A percentile compares a stretch with the other conserved stretches of the same genome.
phyloP scores from a whole-genome alignment of 92 coral and sea anemone genomes.

The Palythoa grandiflora region DNA sequence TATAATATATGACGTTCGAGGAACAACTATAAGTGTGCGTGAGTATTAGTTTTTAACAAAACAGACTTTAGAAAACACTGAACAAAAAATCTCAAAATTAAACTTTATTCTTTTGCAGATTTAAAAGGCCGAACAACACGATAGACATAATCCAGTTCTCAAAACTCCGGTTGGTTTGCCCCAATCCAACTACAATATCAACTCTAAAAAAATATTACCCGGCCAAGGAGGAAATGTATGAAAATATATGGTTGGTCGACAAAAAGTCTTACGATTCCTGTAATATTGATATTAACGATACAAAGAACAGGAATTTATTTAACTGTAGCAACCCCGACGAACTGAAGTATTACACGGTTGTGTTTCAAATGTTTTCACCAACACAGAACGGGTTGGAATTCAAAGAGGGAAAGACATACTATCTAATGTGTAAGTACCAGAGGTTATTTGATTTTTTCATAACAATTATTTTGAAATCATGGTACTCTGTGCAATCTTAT shows the following conservation, averaged over 20 bases:
- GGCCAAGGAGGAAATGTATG: neutral
- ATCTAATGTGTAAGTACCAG: neutral
- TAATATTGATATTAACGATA: neutral
- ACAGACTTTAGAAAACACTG: too few relatives aligned
- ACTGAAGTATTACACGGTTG: neutral
- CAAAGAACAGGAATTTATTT: neutral
- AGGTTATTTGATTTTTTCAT: too few relatives aligned
- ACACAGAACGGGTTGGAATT: constrained; percentile 9
- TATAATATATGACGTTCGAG: too few relatives aligned
- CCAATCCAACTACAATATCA: neutral
- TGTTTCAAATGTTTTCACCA: constrained; percentile 14
- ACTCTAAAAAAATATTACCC: neutral
- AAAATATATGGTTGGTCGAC: constrained; percentile 35
- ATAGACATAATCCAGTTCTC: neutral
- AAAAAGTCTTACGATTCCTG: constrained; percentile 19
- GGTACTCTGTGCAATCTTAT: neutral
- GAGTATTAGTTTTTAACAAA: too few relatives aligned
- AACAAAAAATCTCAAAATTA: neutral
- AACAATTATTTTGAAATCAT: neutral
- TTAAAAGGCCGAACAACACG: constrained; percentile 10
- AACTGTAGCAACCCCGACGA: constrained; percentile 5
- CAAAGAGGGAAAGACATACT: neutral
- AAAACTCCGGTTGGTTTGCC: constrained; percentile 14
- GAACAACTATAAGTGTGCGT: too few relatives aligned
- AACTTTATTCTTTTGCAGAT: constrained; percentile 10